Evolutionary conservation across 2,888 invertebrate species (phyloP).

Genomic region (Tenthredo mesomela): DNA sequence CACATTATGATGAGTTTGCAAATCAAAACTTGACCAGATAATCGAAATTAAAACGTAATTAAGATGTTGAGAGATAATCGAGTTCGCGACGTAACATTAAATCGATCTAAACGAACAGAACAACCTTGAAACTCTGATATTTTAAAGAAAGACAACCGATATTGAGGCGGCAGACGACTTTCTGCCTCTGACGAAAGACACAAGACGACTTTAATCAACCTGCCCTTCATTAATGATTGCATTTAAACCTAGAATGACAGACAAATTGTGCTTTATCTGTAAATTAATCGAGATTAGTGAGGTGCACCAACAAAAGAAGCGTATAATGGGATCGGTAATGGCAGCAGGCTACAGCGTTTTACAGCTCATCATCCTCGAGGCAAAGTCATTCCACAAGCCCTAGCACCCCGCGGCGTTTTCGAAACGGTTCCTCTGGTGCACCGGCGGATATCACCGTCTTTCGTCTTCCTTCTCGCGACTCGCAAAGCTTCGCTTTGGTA

Average conservation of each 20-base stretch:
- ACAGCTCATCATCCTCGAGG: slow-evolving; percentile 54
- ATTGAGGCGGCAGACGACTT: neutral
- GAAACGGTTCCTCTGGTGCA: slow-evolving; percentile 46
- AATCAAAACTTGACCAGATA: slow-evolving; percentile 12
- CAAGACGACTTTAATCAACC: slow-evolving; percentile 69
- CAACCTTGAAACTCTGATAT: slow-evolving; percentile 22
- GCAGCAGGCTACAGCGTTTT: slow-evolving; percentile 50
- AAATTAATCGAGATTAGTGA: slow-evolving; percentile 65
- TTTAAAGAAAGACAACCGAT: neutral
- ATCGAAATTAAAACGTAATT: slow-evolving; percentile 49
- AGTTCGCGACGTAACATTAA: slow-evolving; percentile 22
- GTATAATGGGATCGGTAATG: slow-evolving; percentile 54
- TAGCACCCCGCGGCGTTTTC: slow-evolving; percentile 53
- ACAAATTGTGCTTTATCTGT: slow-evolving; percentile 68
- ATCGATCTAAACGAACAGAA: slow-evolving; percentile 1
- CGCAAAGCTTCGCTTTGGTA: slow-evolving; percentile 21
- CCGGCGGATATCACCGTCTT: slow-evolving; percentile 36
- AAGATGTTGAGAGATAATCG: slow-evolving; percentile 45
- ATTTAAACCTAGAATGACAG: slow-evolving; percentile 61
- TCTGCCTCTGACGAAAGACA: slow-evolving; percentile 40
- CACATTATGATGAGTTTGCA: slow-evolving; percentile 39
- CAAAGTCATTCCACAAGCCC: slow-evolving; percentile 49
- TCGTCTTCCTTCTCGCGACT: slow-evolving; percentile 15
- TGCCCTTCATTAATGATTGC: slow-evolving; percentile 68
- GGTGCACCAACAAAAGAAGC: slow-evolving; percentile 55